Percentiles rank a stretch among this genome's conserved stretches.
Evolutionary conservation across 92 coral and sea anemone species (phyloP).

Genomic region (Heteractis magnifica): DNA sequence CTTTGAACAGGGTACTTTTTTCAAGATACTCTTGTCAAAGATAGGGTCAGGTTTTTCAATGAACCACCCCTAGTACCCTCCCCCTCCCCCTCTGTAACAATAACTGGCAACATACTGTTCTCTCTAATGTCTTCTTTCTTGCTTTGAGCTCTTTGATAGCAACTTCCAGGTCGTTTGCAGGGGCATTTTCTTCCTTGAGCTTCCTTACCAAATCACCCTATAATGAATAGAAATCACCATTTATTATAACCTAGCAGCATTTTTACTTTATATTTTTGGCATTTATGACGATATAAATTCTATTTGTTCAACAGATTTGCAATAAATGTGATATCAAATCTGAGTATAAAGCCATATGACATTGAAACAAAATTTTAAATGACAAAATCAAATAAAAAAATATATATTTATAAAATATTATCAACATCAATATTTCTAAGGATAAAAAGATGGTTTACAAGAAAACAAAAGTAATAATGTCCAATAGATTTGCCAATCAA

Average conservation of each 20-base stretch:
- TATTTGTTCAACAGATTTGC: too few species aligned
- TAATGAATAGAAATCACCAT: background rate
- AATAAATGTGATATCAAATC: too few species aligned
- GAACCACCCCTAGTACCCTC: background rate
- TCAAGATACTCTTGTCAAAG: too few species aligned
- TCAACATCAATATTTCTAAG: too few species aligned
- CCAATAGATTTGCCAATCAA: background rate
- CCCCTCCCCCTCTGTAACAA: background rate
- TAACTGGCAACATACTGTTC: slow-evolving; percentile 43
- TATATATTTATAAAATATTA: too few species aligned
- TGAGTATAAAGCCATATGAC: too few species aligned
- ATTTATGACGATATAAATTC: too few species aligned
- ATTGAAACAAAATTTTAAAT: too few species aligned
- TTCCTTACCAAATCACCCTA: slow-evolving; percentile 91
- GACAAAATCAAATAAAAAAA: background rate
- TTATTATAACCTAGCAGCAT: background rate
- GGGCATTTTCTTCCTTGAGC: slow-evolving; percentile 87
- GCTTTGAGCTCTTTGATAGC: slow-evolving; percentile 94
- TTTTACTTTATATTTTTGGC: background rate
- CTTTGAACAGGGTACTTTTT: too few species aligned
- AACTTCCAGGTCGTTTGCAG: slow-evolving; percentile 76
- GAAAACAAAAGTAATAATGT: background rate
- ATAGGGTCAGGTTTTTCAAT: too few species aligned
- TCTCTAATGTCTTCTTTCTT: slow-evolving; percentile 92
- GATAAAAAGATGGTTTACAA: too few species aligned